A percentile compares a stretch with the other conserved stretches of the same genome.
Evolutionary conservation across 2,888 invertebrate genomes (phyloP).

Genomic region (Amiota communis): DNA sequence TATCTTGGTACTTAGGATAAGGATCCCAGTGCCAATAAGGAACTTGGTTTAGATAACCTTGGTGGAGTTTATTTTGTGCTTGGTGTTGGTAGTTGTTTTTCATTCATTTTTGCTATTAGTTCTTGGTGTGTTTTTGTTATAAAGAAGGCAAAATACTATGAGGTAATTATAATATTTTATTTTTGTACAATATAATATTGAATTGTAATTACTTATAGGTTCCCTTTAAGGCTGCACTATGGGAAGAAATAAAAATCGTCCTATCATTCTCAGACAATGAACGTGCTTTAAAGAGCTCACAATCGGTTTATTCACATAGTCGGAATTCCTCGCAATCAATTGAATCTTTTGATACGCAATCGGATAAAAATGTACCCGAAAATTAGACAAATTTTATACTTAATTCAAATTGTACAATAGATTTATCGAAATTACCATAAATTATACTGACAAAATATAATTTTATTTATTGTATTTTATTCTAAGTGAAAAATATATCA

Average conservation of each 20-base stretch:
- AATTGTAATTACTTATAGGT: conserved; percentile 73
- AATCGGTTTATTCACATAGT: conserved; percentile 69
- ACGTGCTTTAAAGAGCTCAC: conserved; percentile 78
- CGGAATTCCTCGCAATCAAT: conserved; percentile 69
- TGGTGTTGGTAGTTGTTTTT: conserved; percentile 72
- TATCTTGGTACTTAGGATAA: conserved; percentile 49
- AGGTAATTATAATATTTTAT: conserved; percentile 55
- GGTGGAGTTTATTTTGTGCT: conserved; percentile 79
- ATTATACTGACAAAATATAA: neutral
- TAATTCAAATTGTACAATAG: neutral
- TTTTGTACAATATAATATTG: neutral
- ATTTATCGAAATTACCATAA: neutral
- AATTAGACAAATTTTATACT: neutral
- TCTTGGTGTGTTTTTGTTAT: conserved; percentile 66
- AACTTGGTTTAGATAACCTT: conserved; percentile 78
- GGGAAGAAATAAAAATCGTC: conserved; percentile 82
- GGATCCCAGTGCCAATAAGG: conserved; percentile 59
- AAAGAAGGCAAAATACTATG: conserved; percentile 62
- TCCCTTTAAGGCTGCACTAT: conserved; percentile 79
- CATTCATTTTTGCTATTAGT: conserved; percentile 63
- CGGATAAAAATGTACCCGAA: conserved; percentile 46
- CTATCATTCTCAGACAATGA: conserved; percentile 81
- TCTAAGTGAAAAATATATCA: neutral
- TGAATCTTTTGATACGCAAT: conserved; percentile 68
- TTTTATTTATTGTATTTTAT: neutral